Evolutionary conservation across 2,888 invertebrate species (phyloP).

Genomic region (Bedellia somnulentella): DNA sequence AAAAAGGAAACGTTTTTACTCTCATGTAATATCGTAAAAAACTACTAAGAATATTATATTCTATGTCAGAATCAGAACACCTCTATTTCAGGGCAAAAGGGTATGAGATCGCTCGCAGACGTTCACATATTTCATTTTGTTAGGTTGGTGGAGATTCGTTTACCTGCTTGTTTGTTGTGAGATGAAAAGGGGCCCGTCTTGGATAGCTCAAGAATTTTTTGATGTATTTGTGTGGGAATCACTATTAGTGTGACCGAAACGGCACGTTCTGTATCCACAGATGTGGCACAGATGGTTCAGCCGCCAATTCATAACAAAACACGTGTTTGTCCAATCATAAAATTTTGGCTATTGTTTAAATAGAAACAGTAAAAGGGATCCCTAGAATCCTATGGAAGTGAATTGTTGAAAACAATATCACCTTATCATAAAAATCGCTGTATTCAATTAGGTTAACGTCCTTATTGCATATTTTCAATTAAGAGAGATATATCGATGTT

Average conservation of each 20-base stretch:
- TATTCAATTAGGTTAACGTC: conserved; percentile 27
- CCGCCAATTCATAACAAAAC: conserved; percentile 38
- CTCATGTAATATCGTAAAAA: conserved; percentile 24
- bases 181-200: conserved; percentile 34
- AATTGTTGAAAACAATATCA: no score
- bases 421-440: conserved; percentile 15
- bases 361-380: no score
- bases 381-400: no score
- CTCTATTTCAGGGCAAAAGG: conserved; percentile 33
- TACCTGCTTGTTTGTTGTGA: conserved; percentile 59
- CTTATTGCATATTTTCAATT: conserved; percentile 46
- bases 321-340: conserved; percentile 34
- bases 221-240: conserved; percentile 58
- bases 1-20: conserved; percentile 28
- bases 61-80: no score
- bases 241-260: conserved; percentile 45
- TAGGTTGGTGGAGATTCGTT: conserved; percentile 50
- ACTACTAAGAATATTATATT: no score
- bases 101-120: conserved; percentile 36
- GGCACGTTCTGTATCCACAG: conserved; percentile 54
- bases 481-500: conserved; percentile 41
- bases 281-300: conserved; percentile 45
- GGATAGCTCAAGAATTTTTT: conserved; percentile 27
- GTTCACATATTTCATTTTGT: conserved; percentile 42
- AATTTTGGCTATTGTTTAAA: conserved; percentile 19